Conservation (phyloP, 2,113 vertebrate species). For the Colaptes auratus region DNA sequence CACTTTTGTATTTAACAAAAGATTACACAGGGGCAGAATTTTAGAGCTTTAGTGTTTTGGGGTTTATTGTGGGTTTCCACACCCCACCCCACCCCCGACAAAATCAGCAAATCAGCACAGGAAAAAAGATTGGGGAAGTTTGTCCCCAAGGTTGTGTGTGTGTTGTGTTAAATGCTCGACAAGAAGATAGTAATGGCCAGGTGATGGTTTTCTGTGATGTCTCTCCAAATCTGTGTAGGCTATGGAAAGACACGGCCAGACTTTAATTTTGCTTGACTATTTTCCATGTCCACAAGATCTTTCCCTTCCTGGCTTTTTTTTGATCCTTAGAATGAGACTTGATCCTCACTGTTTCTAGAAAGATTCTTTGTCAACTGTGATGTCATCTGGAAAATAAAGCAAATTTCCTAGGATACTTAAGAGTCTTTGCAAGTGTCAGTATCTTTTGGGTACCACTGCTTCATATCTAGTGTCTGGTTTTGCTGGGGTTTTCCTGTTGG, state of each 20-base stretch:
- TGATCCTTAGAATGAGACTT: neutral
- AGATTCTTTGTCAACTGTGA: neutral
- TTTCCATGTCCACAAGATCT: neutral
- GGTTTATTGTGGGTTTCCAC: too few species aligned
- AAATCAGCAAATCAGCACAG: neutral
- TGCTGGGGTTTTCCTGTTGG: neutral
- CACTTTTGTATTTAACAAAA: neutral
- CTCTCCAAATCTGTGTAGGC: neutral
- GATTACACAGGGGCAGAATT: neutral
- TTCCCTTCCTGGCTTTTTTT: neutral
- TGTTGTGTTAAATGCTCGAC: neutral
- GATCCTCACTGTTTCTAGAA: neutral
- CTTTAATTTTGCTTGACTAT: neutral
- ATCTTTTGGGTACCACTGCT: neutral
- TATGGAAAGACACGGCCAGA: neutral
- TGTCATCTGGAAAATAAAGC: neutral
- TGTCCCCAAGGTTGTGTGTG: neutral
- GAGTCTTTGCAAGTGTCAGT: neutral
- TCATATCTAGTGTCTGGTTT: accelerated
- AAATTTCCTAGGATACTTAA: neutral
- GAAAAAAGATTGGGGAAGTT: neutral
- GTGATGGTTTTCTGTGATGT: neutral
- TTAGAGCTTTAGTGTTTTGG: neutral
- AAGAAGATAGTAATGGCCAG: neutral
- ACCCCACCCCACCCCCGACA: too few species aligned